phyloP scores from a whole-genome alignment of 2,888 invertebrate genomes.

The Apotomis capreana region DNA sequence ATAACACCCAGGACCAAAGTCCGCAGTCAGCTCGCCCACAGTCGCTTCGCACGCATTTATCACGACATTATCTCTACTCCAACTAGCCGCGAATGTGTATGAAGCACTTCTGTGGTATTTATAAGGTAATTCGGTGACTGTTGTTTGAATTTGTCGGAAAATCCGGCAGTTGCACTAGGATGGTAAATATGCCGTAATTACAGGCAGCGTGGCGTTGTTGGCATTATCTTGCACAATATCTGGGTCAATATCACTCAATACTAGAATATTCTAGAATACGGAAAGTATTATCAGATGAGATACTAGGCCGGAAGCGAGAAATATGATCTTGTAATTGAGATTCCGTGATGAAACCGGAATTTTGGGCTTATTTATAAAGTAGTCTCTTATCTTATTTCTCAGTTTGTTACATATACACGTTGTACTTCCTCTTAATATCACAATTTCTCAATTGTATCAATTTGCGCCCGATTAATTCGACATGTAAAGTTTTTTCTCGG shows the following conservation, averaged over 20 bases:
- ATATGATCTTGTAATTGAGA: not conserved
- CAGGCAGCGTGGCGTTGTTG: not conserved
- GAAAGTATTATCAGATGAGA: not conserved
- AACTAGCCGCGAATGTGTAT: constrained; percentile 33
- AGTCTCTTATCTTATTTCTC: not conserved
- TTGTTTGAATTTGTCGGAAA: constrained; percentile 1
- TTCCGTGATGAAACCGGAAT: too few species aligned
- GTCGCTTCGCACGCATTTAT: constrained; percentile 64
- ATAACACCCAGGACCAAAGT: constrained; percentile 46
- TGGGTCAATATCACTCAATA: not conserved
- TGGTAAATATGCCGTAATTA: constrained; percentile 4
- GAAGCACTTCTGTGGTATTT: constrained; percentile 25
- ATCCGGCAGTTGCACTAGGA: not conserved
- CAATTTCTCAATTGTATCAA: too few species aligned
- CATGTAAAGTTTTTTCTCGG: too few species aligned
- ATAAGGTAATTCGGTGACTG: constrained; percentile 14
- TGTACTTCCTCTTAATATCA: not conserved
- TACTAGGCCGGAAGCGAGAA: not conserved
- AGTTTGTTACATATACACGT: not conserved
- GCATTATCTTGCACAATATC: not conserved
- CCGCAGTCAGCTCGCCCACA: constrained; percentile 64
- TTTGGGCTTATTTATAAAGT: too few species aligned
- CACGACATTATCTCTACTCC: constrained; percentile 51
- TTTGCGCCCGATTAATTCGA: too few species aligned
- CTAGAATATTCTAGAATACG: not conserved